phyloP scores from a whole-genome alignment of 2,797 vertebrate species.

The Antennarius maculatus region DNA sequence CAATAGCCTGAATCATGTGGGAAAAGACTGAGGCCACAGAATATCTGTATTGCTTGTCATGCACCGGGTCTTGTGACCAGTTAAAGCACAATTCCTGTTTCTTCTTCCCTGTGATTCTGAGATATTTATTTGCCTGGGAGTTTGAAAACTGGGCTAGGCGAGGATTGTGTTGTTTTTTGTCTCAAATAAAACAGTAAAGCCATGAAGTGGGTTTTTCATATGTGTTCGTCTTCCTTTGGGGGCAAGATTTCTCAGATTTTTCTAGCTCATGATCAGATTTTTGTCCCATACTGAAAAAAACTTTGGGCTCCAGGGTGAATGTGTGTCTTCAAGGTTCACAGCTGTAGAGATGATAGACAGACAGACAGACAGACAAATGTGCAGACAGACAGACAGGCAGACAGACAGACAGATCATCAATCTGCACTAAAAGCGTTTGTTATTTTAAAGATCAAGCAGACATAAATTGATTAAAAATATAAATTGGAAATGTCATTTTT shows the following conservation, averaged over 20 bases:
- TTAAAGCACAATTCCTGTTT: slow-evolving; percentile 61
- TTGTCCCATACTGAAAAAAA: background rate
- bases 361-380: no score
- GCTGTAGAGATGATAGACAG: no score
- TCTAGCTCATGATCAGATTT: slow-evolving; percentile 14
- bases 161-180: slow-evolving; percentile 40
- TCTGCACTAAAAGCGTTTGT: background rate
- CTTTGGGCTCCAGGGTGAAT: background rate
- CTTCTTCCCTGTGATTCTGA: slow-evolving; percentile 38
- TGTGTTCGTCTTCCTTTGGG: slow-evolving; percentile 6
- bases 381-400: no score
- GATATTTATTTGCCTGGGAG: slow-evolving; percentile 49
- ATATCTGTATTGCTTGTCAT: slow-evolving; percentile 60
- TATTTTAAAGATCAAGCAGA: background rate
- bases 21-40: slow-evolving; percentile 52
- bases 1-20: slow-evolving; percentile 57
- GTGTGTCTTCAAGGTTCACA: no score
- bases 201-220: slow-evolving; percentile 29
- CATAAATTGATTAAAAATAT: background rate
- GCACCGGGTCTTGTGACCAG: slow-evolving; percentile 71
- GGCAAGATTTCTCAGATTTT: slow-evolving; percentile 1
- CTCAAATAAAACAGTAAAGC: slow-evolving; percentile 18
- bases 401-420: no score
- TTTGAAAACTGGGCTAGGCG: slow-evolving; percentile 37
- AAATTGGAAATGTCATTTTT: background rate